Base-by-base conservation (phyloP, 1,140 invertebrate genomes). In the Fopius arisanus region DNA sequence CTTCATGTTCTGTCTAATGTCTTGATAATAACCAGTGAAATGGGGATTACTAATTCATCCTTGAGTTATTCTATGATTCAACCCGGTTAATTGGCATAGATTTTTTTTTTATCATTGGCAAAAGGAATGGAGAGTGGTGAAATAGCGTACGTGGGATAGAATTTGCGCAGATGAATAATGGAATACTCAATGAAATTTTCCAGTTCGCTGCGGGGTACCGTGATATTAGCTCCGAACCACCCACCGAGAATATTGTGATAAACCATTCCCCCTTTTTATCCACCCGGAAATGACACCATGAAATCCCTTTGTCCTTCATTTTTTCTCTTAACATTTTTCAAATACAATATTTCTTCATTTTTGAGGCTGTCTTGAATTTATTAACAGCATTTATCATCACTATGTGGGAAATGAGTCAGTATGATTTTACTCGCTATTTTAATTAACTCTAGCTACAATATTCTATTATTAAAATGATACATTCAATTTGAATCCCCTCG, bases 171-270 rank as follows among this genome's bases (percentile, higher is more conserved):
- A 87, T 86, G 83, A 88, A 88, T 88, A 88, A 88, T 88, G 84
- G 81, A 87, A 86, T 79, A 83, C 83, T 80, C 80, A 87, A 88
- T 88, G 85, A 87, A 86, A 87, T 87, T 87, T 88, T 87, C 85
- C 84, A 87, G 79, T 79, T 84, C 86, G 84, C 86, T 81, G 84
- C 85, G 83, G 86, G 86, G 81, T 78, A 83, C 79, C 84, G 80
- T 82, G 84, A 87, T 87, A 88, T 88, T 88, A 87, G 84, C 84
- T 87, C 86, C 82, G 81, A 80, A 78, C 78, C 77, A 74, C 75
- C 75, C 54, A 72, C 70, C 48, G 75, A 6, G 72, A 28, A 65
- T 29, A 19, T 59, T 43, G 65, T 69, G 62, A 73, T 75, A 70
- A 74, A 77, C 59, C 41, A 51, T 14, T 69, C 41, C 43, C 26